phyloP scores from a whole-genome alignment of 1,140 invertebrate species.

The Drosophila takahashii region DNA sequence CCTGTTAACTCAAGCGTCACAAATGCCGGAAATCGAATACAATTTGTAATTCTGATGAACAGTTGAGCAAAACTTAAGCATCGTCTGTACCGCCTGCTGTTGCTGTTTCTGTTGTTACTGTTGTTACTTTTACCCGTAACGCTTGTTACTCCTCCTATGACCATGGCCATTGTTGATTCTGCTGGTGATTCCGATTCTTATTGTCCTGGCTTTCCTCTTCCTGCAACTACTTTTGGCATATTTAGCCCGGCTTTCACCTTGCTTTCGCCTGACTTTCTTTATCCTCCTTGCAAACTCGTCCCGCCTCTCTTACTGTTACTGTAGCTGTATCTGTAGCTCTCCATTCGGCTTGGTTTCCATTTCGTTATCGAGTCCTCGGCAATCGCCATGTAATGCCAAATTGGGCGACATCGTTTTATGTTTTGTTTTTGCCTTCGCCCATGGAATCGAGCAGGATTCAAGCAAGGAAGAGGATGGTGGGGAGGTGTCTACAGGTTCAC shows the following conservation, averaged over 20 bases:
- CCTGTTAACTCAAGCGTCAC: slow-evolving; percentile 82
- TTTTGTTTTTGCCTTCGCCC: slow-evolving; percentile 26
- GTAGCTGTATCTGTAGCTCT: slow-evolving; percentile 12
- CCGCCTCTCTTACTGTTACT: slow-evolving; percentile 3
- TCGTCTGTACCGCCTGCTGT: slow-evolving; percentile 44
- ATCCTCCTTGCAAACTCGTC: slow-evolving; percentile 4
- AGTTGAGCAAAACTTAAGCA: slow-evolving; percentile 74
- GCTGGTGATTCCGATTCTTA: slow-evolving; percentile 48
- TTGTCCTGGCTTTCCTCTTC: slow-evolving; percentile 53
- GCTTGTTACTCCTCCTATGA: slow-evolving; percentile 14
- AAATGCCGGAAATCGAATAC: slow-evolving; percentile 84
- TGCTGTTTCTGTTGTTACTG: slow-evolving; percentile 9
- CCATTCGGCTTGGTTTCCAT: slow-evolving; percentile 53
- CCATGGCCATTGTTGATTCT: slow-evolving; percentile 46
- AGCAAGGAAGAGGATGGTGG: neutral
- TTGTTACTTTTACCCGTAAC: slow-evolving; percentile 15
- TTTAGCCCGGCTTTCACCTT: slow-evolving; percentile 50
- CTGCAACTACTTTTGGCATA: slow-evolving; percentile 58
- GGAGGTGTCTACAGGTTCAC: slow-evolving; percentile 60
- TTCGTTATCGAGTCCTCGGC: slow-evolving; percentile 74
- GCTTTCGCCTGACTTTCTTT: slow-evolving; percentile 38
- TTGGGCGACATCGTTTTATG: slow-evolving; percentile 75
- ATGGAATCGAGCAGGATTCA: slow-evolving; percentile 3
- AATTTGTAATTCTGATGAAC: slow-evolving; percentile 84
- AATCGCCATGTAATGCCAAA: slow-evolving; percentile 77